Base-by-base conservation (phyloP, 2,888 invertebrate species). In the Piscicola geometra region DNA sequence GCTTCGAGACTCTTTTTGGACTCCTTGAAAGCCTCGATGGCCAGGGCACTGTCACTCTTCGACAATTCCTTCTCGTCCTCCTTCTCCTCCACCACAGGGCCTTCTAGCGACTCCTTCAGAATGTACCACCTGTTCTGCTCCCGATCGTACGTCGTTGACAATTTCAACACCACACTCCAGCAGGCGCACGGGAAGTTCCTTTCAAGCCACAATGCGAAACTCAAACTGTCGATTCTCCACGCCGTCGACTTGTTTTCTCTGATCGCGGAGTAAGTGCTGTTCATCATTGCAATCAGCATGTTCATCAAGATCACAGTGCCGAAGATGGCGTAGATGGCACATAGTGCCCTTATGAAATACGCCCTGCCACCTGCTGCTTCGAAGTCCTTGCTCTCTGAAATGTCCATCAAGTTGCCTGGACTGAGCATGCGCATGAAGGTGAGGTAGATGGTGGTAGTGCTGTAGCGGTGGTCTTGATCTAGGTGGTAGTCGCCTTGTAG, bases 361-460 rank as follows among this genome's bases (percentile, higher is more conserved):
- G 75, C 75, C 5, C 75, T 77, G 21, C 77, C 77, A 12, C 77
- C 77, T 18, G 77, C 75, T n/a, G 41, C 28, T 32, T 33, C 68
- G 28, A 75, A 77, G 18, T 66, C 67, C n/a, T 75, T 71, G 15
- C 69, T 69, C n/a, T 77, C 77, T 18, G 75, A 71, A 21, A 75
- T 67, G 25, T 75, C 77, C 30, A 77, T 60, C 25, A 77, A 68
- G 32, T 77, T 75, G 21, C 75, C 77, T 1, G 77, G 77, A 67
- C 77, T 77, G 32, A 77, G 78, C 83, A 84, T 83, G 74, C 84
- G 77, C 77, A 83, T 83, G 76, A 84, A 84, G 1, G 82, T 80
- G 21, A 82, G 67, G 50, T 77, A 77, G n/a, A 77, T 75, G 28
- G 77, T 75, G 50, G 47, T 75, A 18, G 75, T 71, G 12, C 75